Conservation (phyloP, 2,113 vertebrate genomes). For the Stegostoma tigrinum region DNA sequence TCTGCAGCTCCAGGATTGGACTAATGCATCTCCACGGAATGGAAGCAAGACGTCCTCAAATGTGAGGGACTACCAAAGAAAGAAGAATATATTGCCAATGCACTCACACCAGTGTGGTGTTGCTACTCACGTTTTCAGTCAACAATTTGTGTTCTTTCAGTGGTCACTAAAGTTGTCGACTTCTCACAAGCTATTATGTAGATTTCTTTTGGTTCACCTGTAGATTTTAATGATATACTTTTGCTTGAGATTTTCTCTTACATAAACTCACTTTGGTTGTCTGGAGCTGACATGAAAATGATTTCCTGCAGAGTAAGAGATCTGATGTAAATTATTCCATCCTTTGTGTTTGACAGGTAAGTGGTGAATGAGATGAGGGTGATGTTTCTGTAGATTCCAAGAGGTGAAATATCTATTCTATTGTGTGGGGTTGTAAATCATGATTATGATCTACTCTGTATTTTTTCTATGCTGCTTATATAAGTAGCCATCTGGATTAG, state of each 20-base stretch:
- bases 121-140: neutral
- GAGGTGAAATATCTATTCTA: neutral
- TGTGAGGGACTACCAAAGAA: too few species aligned
- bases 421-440: neutral
- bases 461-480: neutral
- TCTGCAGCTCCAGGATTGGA: too few species aligned
- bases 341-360: neutral
- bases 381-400: neutral
- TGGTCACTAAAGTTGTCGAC: neutral
- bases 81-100: neutral
- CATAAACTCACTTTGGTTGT: neutral
- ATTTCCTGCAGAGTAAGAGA: neutral
- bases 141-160: neutral
- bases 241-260: neutral
- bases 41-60: too few species aligned
- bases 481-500: neutral
- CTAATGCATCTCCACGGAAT: too few species aligned
- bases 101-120: neutral
- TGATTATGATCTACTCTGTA: neutral
- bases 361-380: neutral
- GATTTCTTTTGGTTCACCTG: neutral
- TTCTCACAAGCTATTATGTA: neutral
- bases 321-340: slow-evolving; percentile 12
- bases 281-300: neutral
- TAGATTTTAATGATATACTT: neutral